Evolutionary conservation across 2,888 invertebrate species (phyloP).

Genomic region (Allolobophora icterica): DNA sequence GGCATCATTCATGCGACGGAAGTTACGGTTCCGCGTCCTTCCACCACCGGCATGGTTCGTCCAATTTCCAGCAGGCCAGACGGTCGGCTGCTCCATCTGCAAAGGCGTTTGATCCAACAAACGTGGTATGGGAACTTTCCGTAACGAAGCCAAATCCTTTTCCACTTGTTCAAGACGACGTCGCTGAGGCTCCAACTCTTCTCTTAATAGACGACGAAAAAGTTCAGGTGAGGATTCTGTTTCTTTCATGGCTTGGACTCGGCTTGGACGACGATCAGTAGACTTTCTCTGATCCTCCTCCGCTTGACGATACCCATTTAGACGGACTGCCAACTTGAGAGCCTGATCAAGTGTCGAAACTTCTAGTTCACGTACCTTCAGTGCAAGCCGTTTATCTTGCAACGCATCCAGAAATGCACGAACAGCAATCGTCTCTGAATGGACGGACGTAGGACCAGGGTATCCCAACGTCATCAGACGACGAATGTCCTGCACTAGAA

Average conservation of each 20-base stretch:
- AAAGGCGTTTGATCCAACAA: no score
- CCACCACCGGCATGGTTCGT: no score
- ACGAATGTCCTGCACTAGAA: background rate
- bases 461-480: background rate
- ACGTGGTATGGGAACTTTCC: no score
- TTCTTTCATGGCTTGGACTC: background rate
- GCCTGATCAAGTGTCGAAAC: background rate
- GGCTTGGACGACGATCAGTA: background rate
- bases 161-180: no score
- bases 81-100: no score
- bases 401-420: background rate
- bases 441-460: background rate
- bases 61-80: no score
- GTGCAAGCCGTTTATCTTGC: background rate
- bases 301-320: background rate
- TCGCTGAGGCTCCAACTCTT: no score
- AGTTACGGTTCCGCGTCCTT: no score
- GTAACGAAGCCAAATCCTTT: no score
- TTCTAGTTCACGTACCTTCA: background rate
- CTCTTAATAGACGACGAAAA: background rate
- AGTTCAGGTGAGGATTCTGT: background rate
- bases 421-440: background rate
- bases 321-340: background rate
- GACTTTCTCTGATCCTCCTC: background rate
- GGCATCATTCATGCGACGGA: no score